Evolutionary conservation across 2,113 vertebrate genomes (phyloP), one percentile per base, ranked within the genome.

Genomic region (Neomonachus schauinslandi): DNA sequence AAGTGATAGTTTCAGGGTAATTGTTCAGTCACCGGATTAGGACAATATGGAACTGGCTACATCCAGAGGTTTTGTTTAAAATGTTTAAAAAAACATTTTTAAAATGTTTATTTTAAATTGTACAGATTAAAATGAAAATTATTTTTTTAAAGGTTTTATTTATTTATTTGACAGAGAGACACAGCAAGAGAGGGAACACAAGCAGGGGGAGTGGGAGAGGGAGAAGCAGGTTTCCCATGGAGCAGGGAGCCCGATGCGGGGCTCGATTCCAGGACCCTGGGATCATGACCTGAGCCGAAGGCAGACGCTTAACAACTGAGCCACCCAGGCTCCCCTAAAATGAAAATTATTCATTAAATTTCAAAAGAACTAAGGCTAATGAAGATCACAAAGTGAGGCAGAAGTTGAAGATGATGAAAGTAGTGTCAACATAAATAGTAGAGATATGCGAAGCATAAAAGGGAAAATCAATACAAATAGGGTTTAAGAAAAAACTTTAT

Each of bases 291-390:
- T 46, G 46, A 46, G 7, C 46, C 46, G 46, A 46, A 46, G 46
- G 46, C 46, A 46, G 46, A 46, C 46, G 7, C 8, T 46, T 46
- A 46, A 46, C 46, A 8, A 46, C 46, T 46, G 46, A 46, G 46
- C 46, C 46, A 46, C 7, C 46, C 46, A 46, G 46, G 46, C 46
- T 7, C 46, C 46, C 46, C 46, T 91, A 94, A 89, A 74, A 18
- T 76, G 46, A 96, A 96, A 67, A 83, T 61, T 89, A 36, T 67
- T 91, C 74, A 55, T 42, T 85, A 79, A 88, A 77, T 11, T 79
- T 89, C 6, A 95, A 93, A 93, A 88, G 12, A 61, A 69, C 61
- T 69, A 10, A 94, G 10, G 39, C 22, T 49, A 91, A 59, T 53
- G 13, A 89, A 89, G 16, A 74, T 93, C 36, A 81, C 24, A 71